A percentile compares a stretch with the other conserved stretches of the same genome.
phyloP scores from a whole-genome alignment of 2,797 vertebrate genomes.

The Pseudochirops corinnae region DNA sequence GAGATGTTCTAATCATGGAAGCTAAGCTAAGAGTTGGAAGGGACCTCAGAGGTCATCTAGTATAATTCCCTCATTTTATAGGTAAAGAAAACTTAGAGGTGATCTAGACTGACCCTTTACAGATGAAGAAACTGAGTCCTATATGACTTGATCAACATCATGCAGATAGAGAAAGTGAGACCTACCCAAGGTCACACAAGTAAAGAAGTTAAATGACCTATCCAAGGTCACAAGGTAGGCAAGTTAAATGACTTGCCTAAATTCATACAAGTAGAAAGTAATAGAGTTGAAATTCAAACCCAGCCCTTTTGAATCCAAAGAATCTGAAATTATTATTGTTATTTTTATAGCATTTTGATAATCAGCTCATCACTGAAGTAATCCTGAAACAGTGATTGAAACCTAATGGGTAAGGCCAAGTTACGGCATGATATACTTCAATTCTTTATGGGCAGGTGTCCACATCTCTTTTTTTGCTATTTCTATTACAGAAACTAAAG shows the following conservation, averaged over 20 bases:
- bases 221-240: not conserved
- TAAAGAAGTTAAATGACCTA: too few relatives aligned
- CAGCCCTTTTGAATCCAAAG: not conserved
- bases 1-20: not conserved
- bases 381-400: not conserved
- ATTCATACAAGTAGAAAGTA: too few relatives aligned
- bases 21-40: not conserved
- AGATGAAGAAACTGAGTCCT: not conserved
- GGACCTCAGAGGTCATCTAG: too few relatives aligned
- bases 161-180: not conserved
- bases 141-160: not conserved
- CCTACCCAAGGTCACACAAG: not conserved
- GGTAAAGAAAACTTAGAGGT: not conserved
- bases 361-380: not conserved
- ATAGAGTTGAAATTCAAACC: not conserved
- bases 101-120: not conserved
- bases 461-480: not conserved
- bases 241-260: not conserved
- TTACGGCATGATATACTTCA: not conserved
- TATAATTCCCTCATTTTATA: not conserved
- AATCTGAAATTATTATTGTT: not conserved
- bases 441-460: not conserved
- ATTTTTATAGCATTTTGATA: not conserved
- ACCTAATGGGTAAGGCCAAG: not conserved
- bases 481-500: not conserved